Evolutionary conservation across 2,113 vertebrate genomes (phyloP).

Genomic region (Oreochromis tanganicae): DNA sequence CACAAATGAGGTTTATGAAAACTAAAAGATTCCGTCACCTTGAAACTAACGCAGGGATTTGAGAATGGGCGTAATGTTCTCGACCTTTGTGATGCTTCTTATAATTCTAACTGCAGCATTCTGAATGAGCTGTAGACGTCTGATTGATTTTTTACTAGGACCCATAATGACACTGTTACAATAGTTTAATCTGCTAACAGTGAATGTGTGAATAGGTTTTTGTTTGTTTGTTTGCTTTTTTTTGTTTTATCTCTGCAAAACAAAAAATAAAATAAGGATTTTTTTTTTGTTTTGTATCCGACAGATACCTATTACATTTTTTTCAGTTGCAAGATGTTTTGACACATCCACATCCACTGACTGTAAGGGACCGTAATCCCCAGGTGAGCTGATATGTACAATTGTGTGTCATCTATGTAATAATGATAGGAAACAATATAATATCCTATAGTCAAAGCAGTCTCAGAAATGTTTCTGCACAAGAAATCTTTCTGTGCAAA

Average conservation of each 20-base stretch:
- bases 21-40: not conserved
- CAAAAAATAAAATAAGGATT: not conserved
- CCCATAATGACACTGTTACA: not conserved
- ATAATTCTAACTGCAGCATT: not conserved
- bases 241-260: not conserved
- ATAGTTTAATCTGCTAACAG: not conserved
- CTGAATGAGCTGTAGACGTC: not conserved
- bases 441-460: not conserved
- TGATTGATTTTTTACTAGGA: not conserved
- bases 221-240: not conserved
- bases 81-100: not conserved
- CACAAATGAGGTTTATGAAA: not conserved
- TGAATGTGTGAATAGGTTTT: not conserved
- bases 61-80: not conserved
- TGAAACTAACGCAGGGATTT: not conserved
- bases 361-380: not conserved
- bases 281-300: not conserved
- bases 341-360: not conserved
- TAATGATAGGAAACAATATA: not conserved
- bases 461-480: not conserved
- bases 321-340: not conserved
- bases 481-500: not conserved
- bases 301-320: not conserved
- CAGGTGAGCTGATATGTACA: not conserved
- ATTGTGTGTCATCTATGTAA: not conserved